These are phyloP conservation scores for Dryoscopus gambensis DNA, from an alignment of 2,113 vertebrate genomes.

Conservation along the genomic window DNA sequence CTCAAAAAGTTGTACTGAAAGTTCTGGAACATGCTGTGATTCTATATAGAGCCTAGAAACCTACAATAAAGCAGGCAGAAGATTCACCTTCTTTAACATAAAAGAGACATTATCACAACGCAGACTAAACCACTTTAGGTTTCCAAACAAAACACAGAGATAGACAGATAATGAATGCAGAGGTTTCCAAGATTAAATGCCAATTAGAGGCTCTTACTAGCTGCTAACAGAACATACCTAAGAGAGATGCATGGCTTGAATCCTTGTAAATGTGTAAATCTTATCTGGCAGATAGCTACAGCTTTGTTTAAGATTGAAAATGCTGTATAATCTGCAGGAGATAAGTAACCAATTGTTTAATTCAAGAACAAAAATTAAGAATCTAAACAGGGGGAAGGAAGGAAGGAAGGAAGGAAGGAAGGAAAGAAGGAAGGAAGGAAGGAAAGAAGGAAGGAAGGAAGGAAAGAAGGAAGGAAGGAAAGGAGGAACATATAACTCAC, in stretches of 20 bases:
- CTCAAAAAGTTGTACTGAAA: not conserved
- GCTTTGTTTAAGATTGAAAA: not conserved
- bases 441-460: not conserved
- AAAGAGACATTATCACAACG: not conserved
- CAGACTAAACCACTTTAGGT: not conserved
- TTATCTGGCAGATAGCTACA: not conserved
- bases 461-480: not conserved
- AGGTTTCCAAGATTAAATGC: not conserved
- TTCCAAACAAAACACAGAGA: not conserved
- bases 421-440: too few species aligned
- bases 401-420: not conserved
- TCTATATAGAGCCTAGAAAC: not conserved
- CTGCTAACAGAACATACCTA: not conserved
- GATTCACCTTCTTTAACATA: not conserved
- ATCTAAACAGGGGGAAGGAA: rapidly evolving
- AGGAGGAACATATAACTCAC: not conserved
- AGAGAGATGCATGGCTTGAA: not conserved
- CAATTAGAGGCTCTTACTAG: not conserved
- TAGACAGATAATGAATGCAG: not conserved
- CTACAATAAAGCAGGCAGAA: not conserved
- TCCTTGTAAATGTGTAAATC: not conserved
- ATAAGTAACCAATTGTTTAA: not conserved
- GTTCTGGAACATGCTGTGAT: not conserved
- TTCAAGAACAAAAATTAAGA: not conserved
- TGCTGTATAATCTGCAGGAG: not conserved